These are phyloP conservation scores for Barypeithes pellucidus DNA, from an alignment of 2,888 invertebrate species.

Conservation along the genomic window DNA sequence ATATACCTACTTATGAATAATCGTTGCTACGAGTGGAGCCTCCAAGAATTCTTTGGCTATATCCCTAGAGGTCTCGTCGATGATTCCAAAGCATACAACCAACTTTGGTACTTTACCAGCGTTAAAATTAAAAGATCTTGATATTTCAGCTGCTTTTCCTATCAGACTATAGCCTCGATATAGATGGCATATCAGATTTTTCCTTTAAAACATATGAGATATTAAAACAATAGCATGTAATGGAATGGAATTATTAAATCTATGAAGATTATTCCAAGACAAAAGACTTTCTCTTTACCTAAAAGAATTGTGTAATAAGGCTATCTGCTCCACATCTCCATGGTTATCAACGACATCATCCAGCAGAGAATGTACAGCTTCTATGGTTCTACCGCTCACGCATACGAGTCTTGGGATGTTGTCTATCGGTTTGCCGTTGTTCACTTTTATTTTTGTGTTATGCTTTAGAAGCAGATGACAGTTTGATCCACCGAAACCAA, in stretches of 20 bases:
- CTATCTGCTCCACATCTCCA: constrained; percentile 61
- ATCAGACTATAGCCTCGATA: constrained; percentile 81
- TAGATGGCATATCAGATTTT: constrained; percentile 41
- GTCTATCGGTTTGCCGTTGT: constrained; percentile 76
- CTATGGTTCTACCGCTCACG: constrained; percentile 86
- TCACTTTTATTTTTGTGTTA: constrained; percentile 75
- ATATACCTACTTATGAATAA: constrained; percentile 74
- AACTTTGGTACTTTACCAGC: constrained; percentile 14
- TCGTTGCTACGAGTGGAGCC: constrained; percentile 81
- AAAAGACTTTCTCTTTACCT: constrained; percentile 73
- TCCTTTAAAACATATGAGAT: constrained; percentile 26
- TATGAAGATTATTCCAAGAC: not conserved
- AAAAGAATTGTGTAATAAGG: constrained; percentile 60
- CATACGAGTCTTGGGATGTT: constrained; percentile 82
- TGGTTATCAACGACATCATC: constrained; percentile 72
- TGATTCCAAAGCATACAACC: constrained; percentile 86
- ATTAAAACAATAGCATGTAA: too few relatives aligned
- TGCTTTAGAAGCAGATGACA: constrained; percentile 81
- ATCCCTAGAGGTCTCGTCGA: constrained; percentile 91
- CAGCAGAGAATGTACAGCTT: constrained; percentile 79
- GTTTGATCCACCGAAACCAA: constrained; percentile 95
- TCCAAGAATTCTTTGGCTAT: constrained; percentile 86
- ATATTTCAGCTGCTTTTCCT: constrained; percentile 62
- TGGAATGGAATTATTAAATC: too few relatives aligned
- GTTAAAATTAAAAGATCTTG: constrained; percentile 42